Conservation (phyloP, 2,888 invertebrate genomes). For the Pristionchus entomophagus region DNA sequence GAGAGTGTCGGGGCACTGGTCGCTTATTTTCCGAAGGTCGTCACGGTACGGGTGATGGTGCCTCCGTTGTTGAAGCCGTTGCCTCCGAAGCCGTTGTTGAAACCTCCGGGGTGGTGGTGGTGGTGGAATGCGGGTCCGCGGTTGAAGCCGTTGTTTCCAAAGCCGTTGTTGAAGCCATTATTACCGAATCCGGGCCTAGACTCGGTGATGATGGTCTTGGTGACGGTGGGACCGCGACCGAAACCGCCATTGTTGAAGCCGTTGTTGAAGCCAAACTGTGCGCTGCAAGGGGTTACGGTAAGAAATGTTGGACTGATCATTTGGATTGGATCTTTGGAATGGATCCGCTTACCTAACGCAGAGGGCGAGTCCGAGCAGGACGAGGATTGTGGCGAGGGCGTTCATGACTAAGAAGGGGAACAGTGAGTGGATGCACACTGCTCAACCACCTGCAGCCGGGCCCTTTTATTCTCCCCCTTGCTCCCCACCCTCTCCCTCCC, state of each 20-base stretch:
- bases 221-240: conserved; percentile 29
- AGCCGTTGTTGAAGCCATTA: conserved; percentile 26
- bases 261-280: conserved; percentile 29
- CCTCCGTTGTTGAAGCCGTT: not conserved
- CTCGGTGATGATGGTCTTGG: conserved; percentile 36
- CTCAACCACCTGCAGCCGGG: not conserved
- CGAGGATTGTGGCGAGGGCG: conserved; percentile 32
- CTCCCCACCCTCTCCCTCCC: conserved; percentile 8
- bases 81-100: conserved; percentile 34
- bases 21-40: conserved; percentile 11
- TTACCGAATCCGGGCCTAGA: conserved; percentile 28
- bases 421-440: conserved; percentile 9
- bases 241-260: not conserved
- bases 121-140: conserved; percentile 31
- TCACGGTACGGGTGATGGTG: conserved; percentile 28
- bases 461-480: conserved; percentile 29
- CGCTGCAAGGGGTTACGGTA: conserved; percentile 9
- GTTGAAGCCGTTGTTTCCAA: not conserved
- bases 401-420: not conserved
- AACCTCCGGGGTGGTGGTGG: conserved; percentile 4
- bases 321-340: no score
- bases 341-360: conserved; percentile 23
- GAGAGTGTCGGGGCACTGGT: not conserved
- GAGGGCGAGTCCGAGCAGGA: conserved; percentile 1
- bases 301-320: no score